Conservation (phyloP, 1,140 invertebrate species). For the Adelges cooleyi region DNA sequence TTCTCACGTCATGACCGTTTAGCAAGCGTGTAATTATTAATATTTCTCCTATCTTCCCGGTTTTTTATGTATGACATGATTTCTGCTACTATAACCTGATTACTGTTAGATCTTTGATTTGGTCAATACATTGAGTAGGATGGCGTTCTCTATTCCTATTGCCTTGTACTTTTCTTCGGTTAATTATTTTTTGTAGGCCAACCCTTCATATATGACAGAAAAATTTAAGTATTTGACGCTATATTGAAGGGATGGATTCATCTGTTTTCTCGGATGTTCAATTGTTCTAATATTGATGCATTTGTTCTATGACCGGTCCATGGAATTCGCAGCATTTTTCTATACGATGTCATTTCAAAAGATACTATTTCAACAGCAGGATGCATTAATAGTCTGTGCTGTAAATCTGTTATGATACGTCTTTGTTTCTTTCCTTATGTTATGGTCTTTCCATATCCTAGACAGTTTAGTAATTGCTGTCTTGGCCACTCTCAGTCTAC, state of each 20-base stretch:
- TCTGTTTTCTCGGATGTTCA: not conserved
- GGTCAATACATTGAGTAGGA: too few relatives aligned
- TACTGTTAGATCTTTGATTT: not conserved
- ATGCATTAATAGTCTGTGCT: not conserved
- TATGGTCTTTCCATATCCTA: constrained; percentile 2
- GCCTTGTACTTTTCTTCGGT: too few relatives aligned
- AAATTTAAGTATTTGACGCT: not conserved
- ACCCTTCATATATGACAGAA: not conserved
- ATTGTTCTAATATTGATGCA: constrained; percentile 40
- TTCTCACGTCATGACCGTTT: not conserved
- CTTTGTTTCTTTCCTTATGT: not conserved
- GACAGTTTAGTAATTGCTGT: not conserved
- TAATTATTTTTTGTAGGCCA: not conserved
- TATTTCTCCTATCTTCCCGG: not conserved
- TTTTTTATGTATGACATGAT: not conserved
- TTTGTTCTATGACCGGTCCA: constrained; percentile 40
- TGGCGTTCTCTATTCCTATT: too few relatives aligned
- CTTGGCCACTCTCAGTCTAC: not conserved
- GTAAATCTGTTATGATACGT: not conserved
- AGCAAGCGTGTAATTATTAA: not conserved
- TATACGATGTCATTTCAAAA: not conserved
- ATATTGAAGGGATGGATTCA: not conserved
- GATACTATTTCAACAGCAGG: not conserved
- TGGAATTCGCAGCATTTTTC: not conserved
- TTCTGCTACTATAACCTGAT: not conserved